Evolutionary conservation across 1,140 invertebrate genomes (phyloP).

Genomic region (Penaeus indicus): DNA sequence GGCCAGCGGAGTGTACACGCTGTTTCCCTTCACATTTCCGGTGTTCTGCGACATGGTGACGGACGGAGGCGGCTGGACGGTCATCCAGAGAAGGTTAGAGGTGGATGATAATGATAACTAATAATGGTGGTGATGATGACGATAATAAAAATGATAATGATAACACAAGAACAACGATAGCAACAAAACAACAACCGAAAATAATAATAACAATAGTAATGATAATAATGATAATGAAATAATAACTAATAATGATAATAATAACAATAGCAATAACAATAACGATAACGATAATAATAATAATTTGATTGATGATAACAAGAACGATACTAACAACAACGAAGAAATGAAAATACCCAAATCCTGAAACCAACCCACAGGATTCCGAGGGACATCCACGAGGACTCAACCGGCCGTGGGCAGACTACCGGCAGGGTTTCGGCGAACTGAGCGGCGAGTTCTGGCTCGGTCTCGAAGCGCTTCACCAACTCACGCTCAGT

Average conservation of each 20-base stretch:
- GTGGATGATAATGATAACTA: background rate
- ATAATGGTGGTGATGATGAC: too few species aligned
- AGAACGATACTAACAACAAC: too few species aligned
- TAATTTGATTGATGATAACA: too few species aligned
- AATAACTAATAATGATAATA: too few species aligned
- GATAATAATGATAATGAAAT: too few species aligned
- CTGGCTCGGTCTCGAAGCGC: slow-evolving; percentile 70
- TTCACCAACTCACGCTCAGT: slow-evolving; percentile 65
- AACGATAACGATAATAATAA: too few species aligned
- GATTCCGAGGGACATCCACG: slow-evolving; percentile 47
- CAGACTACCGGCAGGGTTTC: slow-evolving; percentile 73
- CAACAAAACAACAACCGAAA: too few species aligned
- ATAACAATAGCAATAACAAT: too few species aligned
- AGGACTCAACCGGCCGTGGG: slow-evolving; percentile 70
- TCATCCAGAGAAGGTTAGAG: slow-evolving; percentile 49
- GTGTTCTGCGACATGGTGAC: slow-evolving; percentile 68
- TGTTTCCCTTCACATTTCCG: slow-evolving; percentile 49
- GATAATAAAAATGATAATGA: too few species aligned
- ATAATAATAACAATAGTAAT: too few species aligned
- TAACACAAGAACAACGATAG: too few species aligned
- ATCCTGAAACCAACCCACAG: slow-evolving; percentile 60
- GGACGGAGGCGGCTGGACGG: slow-evolving; percentile 69
- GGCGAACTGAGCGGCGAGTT: slow-evolving; percentile 70
- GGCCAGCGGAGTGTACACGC: slow-evolving; percentile 50
- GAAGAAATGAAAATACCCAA: too few species aligned